Evolutionary conservation across 2,888 invertebrate species (phyloP).

Genomic region (Lampropteryx suffumata): DNA sequence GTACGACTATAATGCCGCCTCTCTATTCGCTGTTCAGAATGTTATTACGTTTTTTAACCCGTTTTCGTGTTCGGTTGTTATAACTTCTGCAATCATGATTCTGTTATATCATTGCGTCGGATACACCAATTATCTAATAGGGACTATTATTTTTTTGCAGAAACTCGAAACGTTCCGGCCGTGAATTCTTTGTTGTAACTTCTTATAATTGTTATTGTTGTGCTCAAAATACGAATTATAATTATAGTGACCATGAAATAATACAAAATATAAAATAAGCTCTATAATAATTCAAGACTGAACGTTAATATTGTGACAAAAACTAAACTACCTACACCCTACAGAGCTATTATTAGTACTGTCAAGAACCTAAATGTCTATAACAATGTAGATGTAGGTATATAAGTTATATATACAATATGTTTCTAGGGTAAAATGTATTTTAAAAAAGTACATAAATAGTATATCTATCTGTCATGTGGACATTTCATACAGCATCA

Average conservation of each 20-base stretch:
- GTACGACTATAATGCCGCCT: slow-evolving; percentile 65
- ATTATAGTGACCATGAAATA: not conserved
- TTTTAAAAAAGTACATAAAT: no score
- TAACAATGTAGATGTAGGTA: no score
- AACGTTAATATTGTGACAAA: no score
- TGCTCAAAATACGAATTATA: not conserved
- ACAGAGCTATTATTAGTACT: no score
- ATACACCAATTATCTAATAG: slow-evolving; percentile 26
- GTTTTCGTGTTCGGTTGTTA: slow-evolving; percentile 28
- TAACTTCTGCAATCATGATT: slow-evolving; percentile 27
- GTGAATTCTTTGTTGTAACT: slow-evolving; percentile 2
- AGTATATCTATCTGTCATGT: no score
- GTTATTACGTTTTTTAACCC: slow-evolving; percentile 36
- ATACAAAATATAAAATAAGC: no score
- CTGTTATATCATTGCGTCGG: slow-evolving; percentile 27
- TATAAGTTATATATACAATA: no score
- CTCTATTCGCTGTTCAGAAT: slow-evolving; percentile 44
- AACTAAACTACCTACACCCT: no score
- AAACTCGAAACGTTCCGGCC: slow-evolving; percentile 4
- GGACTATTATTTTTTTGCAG: slow-evolving; percentile 26
- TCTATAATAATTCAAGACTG: no score
- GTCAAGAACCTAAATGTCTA: no score
- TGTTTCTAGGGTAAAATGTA: no score
- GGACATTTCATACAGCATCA: no score
- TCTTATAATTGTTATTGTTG: slow-evolving; percentile 2